Percentiles rank a stretch among this genome's conserved stretches.
Evolutionary conservation across 2,797 vertebrate species (phyloP).

Genomic region (Acanthopagrus latus): DNA sequence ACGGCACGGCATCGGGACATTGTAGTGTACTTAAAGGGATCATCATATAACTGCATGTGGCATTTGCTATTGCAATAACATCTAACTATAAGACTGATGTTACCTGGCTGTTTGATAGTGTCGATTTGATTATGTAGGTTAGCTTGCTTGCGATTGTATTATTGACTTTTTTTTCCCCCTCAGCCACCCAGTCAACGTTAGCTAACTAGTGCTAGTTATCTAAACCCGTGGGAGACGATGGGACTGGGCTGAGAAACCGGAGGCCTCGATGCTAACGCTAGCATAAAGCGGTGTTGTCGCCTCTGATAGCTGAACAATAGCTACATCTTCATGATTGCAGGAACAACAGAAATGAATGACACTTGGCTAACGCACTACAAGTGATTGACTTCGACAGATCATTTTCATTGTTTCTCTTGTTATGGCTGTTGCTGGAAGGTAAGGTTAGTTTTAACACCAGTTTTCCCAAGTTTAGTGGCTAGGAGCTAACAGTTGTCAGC

Average conservation of each 20-base stretch:
- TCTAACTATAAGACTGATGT: not conserved
- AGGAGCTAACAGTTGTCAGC: slow-evolving; percentile 50
- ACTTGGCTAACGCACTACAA: fast-evolving
- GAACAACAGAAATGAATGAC: not conserved
- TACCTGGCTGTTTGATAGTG: not conserved
- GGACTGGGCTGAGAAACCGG: slow-evolving; percentile 70
- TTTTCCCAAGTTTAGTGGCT: slow-evolving; percentile 59
- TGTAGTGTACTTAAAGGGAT: not conserved
- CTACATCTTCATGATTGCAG: slow-evolving; percentile 40
- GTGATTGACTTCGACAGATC: not conserved
- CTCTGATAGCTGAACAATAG: slow-evolving; percentile 72
- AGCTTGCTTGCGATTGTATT: slow-evolving; percentile 24
- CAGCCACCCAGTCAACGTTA: slow-evolving; percentile 23
- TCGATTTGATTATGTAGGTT: slow-evolving; percentile 28
- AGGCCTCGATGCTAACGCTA: slow-evolving; percentile 83
- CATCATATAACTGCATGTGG: slow-evolving; percentile 13
- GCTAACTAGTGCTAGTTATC: slow-evolving; percentile 50
- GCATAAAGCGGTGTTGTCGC: slow-evolving; percentile 71
- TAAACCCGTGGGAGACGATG: slow-evolving; percentile 57
- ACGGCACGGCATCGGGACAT: slow-evolving; percentile 18
- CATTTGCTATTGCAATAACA: not conserved
- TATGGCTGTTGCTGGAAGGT: slow-evolving; percentile 36
- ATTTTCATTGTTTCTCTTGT: not conserved
- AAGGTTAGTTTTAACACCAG: slow-evolving; percentile 52
- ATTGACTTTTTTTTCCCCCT: slow-evolving; percentile 33